These are phyloP conservation scores for Brachyalestes nurse DNA, from an alignment of 2,797 vertebrate genomes.

Conservation along the genomic window DNA sequence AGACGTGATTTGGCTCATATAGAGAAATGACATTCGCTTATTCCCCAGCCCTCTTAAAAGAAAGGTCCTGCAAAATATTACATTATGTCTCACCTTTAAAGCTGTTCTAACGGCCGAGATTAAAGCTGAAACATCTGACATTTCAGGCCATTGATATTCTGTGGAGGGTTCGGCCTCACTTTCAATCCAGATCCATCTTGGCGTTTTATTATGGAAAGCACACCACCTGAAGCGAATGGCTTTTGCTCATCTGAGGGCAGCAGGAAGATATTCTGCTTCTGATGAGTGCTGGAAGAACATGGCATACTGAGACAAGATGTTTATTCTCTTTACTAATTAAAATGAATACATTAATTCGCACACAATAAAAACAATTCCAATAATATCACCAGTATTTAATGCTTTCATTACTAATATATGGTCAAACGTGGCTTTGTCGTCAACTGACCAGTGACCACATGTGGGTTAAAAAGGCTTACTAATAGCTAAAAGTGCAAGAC, in stretches of 20 bases:
- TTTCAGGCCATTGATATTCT: slow-evolving; percentile 29
- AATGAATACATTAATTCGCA: too few species aligned
- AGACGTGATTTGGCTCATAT: slow-evolving; percentile 8
- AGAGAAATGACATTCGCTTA: slow-evolving; percentile 28
- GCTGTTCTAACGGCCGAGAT: slow-evolving; percentile 14
- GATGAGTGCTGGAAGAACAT: not conserved
- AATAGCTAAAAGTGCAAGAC: too few species aligned
- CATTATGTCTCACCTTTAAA: slow-evolving; percentile 25
- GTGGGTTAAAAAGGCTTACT: too few species aligned
- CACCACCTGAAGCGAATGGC: slow-evolving; percentile 3
- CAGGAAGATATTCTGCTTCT: not conserved
- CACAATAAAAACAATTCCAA: not conserved
- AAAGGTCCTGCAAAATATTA: slow-evolving; percentile 29
- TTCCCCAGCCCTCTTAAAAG: slow-evolving; percentile 22
- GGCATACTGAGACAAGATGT: not conserved
- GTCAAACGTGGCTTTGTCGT: too few species aligned
- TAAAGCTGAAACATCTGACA: slow-evolving; percentile 34
- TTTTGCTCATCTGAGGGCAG: slow-evolving; percentile 14
- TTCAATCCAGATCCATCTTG: slow-evolving; percentile 24
- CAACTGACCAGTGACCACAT: too few species aligned
- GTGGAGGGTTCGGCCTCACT: slow-evolving; percentile 1
- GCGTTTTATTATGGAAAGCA: slow-evolving; percentile 16
- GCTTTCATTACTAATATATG: too few species aligned
- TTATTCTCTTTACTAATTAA: not conserved
- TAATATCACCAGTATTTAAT: too few species aligned